These are phyloP conservation scores for Drosophila kurseongensis DNA, from an alignment of 1,140 invertebrate genomes.

Conservation along the genomic window DNA sequence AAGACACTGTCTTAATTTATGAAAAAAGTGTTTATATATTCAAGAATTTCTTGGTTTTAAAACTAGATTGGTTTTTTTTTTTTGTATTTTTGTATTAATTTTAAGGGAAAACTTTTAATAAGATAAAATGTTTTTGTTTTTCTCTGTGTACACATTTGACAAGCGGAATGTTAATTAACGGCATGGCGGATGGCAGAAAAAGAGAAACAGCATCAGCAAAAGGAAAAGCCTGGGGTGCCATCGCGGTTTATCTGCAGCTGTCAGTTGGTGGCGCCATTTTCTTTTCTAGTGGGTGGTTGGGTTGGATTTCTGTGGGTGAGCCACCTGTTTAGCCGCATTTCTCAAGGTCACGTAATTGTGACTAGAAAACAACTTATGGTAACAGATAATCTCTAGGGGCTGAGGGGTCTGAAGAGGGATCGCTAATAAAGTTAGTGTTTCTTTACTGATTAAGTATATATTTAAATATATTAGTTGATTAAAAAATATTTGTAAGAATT, in stretches of 20 bases:
- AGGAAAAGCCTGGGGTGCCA: slow-evolving; percentile 28
- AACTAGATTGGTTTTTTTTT: no score
- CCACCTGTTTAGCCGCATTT: slow-evolving; percentile 55
- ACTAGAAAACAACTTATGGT: slow-evolving; percentile 25
- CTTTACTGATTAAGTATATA: no score
- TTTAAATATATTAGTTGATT: no score
- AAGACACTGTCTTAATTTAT: no score
- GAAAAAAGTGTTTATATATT: no score
- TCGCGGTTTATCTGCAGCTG: slow-evolving; percentile 66
- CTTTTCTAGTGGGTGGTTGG: slow-evolving; percentile 1
- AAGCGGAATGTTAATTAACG: slow-evolving; percentile 71
- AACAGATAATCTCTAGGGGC: slow-evolving; percentile 8
- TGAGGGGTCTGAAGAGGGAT: no score
- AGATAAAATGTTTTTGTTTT: no score
- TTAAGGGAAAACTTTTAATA: no score
- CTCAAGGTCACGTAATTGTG: slow-evolving; percentile 17
- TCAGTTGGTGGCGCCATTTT: slow-evolving; percentile 62
- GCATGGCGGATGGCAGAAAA: slow-evolving; percentile 42
- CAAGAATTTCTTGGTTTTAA: no score
- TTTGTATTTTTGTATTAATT: no score
- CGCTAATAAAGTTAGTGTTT: no score
- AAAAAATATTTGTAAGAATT: no score
- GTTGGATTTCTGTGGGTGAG: slow-evolving; percentile 11
- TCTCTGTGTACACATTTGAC: slow-evolving; percentile 20
- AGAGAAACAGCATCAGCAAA: slow-evolving; percentile 7